Base-by-base conservation (phyloP, 1,140 invertebrate genomes). In the Zaprionus tsacasi region DNA sequence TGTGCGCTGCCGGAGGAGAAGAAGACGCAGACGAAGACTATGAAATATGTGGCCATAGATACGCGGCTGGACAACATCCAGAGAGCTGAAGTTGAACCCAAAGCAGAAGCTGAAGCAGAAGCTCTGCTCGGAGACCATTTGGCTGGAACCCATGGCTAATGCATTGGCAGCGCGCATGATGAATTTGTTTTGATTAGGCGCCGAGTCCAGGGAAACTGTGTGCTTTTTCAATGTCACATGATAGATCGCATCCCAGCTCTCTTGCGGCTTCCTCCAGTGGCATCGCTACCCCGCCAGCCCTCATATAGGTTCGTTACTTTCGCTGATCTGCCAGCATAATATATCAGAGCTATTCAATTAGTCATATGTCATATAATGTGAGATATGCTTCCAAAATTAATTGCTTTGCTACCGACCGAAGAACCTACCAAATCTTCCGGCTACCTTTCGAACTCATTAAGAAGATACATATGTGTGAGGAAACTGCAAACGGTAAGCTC, bases 141-240 rank as follows among this genome's bases (percentile, higher is more conserved):
- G 48, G 27, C 48, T 59, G 40, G 50, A 13, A 13, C 36, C n/a
- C n/a, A 60, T 60, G 77, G 58, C 85, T 88, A 88, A 88, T 88
- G 85, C 86, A 88, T 88, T 79, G 85, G 85, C 81, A 89, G 85
- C 70, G 79, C 55, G 45, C 80, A 88, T 91, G 88, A 91, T 91
- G 88, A 83, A 91, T 91, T 87, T 81, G 80, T 91, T 91, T 87
- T 91, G 87, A 91, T 91, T 91, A 91, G 82, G 76, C 68, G 61
- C 54, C 21, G 64, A 67, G 55, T 55, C 70, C 68, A 56, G 60
- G 60, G 48, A 30, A 45, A 40, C 40, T 43, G 8, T 70, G 76
- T 59, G 55, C 56, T 82, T 82, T 71, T 81, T 81, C 71, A 82
- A 78, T 79, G 80, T 76, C 76, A 68, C 27, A 56, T 45, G 21